phyloP scores from a whole-genome alignment of 2,888 invertebrate genomes.

The Andrena fulva region DNA sequence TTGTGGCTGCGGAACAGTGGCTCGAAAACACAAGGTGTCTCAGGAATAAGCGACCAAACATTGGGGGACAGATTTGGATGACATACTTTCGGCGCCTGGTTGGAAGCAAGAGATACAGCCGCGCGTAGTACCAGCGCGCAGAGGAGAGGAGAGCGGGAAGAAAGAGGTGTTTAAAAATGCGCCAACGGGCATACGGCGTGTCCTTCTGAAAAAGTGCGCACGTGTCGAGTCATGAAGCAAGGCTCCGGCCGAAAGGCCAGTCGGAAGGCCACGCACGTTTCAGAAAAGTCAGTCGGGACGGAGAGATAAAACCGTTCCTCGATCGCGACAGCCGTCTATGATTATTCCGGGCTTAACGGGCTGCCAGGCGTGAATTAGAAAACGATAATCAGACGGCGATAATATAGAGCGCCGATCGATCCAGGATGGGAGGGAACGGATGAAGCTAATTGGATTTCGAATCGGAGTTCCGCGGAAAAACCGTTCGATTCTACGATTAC shows the following conservation, averaged over 20 bases:
- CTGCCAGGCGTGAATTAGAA: slow-evolving; percentile 41
- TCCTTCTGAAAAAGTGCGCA: slow-evolving; percentile 49
- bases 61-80: neutral
- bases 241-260: slow-evolving; percentile 47
- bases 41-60: slow-evolving; percentile 5
- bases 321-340: slow-evolving; percentile 9
- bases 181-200: slow-evolving; percentile 39
- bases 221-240: slow-evolving; percentile 47
- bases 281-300: slow-evolving; percentile 17
- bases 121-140: slow-evolving; percentile 14
- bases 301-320: slow-evolving; percentile 9
- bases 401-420: slow-evolving; percentile 52
- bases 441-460: slow-evolving; percentile 55
- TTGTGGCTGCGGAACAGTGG: neutral
- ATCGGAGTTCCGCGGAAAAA: slow-evolving; percentile 35
- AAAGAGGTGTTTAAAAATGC: slow-evolving; percentile 19
- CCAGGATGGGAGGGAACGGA: slow-evolving; percentile 4
- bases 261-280: slow-evolving; percentile 44
- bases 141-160: slow-evolving; percentile 16
- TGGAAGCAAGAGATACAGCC: neutral
- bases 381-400: slow-evolving; percentile 55
- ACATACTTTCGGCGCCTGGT: neutral
- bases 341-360: slow-evolving; percentile 19
- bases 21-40: neutral
- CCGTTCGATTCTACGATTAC: slow-evolving; percentile 32